A percentile compares a stretch with the other conserved stretches of the same genome.
Conservation (phyloP, 2,797 vertebrate species). For the Todus mexicanus region DNA sequence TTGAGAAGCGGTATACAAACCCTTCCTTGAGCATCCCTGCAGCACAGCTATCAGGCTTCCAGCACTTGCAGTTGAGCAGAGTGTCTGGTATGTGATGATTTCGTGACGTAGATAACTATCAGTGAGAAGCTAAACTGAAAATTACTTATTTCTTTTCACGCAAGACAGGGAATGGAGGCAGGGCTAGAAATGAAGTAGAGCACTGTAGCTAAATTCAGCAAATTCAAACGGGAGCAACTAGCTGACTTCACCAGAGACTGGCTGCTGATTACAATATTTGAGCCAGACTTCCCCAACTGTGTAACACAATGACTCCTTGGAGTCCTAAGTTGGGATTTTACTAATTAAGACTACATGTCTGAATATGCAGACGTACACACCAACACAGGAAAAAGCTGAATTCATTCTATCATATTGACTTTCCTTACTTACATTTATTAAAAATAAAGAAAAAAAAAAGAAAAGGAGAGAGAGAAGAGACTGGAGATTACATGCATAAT, state of each 20-base stretch:
- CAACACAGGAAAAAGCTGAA: neutral
- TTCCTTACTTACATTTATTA: neutral
- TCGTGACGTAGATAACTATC: constrained; percentile 20
- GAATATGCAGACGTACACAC: neutral
- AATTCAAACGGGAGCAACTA: constrained; percentile 16
- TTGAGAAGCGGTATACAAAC: constrained; percentile 32
- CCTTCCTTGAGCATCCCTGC: neutral
- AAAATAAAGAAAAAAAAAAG: too few species aligned
- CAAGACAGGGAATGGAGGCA: neutral
- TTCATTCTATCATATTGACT: neutral
- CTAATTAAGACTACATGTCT: constrained; percentile 3
- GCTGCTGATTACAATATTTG: constrained; percentile 8
- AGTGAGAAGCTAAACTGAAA: constrained; percentile 46
- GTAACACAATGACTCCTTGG: neutral
- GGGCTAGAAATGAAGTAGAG: neutral
- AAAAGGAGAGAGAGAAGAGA: neutral
- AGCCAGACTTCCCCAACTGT: constrained; percentile 12
- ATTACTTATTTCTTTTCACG: constrained; percentile 32
- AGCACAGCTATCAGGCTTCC: constrained; percentile 41
- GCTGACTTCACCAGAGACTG: neutral
- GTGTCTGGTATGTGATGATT: constrained; percentile 22
- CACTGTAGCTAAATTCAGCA: constrained; percentile 1
- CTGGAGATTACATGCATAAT: neutral
- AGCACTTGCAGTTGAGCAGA: constrained; percentile 42
- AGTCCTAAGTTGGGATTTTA: constrained; percentile 14